Percentiles rank a stretch among this genome's conserved stretches.
These are phyloP conservation scores for Steinernema carpocapsae DNA, from an alignment of 2,888 invertebrate genomes.

Conservation along the genomic window DNA sequence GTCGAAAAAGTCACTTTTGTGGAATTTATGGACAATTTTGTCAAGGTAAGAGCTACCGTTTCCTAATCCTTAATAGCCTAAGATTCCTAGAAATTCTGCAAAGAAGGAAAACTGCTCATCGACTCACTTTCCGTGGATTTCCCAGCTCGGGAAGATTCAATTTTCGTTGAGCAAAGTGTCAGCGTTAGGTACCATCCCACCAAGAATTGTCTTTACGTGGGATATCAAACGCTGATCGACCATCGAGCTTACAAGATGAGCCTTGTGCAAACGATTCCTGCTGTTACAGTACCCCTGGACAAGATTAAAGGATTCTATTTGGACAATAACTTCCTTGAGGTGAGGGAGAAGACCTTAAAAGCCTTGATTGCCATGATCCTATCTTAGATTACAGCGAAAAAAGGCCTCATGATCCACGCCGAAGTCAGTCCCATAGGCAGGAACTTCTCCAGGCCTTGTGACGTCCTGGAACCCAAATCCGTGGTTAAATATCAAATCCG, in stretches of 20 bases:
- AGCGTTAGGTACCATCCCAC: neutral
- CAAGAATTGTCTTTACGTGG: neutral
- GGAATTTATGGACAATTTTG: neutral
- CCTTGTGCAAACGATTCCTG: neutral
- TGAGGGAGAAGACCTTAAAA: neutral
- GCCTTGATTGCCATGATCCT: neutral
- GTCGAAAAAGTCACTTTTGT: neutral
- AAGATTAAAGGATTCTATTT: neutral
- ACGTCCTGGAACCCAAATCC: neutral
- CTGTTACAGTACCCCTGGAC: neutral
- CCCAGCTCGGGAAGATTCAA: neutral
- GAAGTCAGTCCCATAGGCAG: neutral
- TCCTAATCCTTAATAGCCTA: neutral
- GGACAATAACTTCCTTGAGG: neutral
- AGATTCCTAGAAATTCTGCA: neutral
- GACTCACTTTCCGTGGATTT: neutral
- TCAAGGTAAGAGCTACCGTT: neutral
- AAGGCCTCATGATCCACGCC: neutral
- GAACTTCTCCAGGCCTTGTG: neutral
- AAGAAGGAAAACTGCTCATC: neutral
- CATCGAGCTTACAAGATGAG: neutral
- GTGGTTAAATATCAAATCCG: neutral
- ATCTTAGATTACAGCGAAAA: neutral
- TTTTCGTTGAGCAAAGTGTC: neutral
- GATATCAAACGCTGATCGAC: constrained; percentile 5